Evolutionary conservation across 2,888 invertebrate species (phyloP), one percentile per base, ranked within the genome.

Genomic region (Blastobasis lacticolella): DNA sequence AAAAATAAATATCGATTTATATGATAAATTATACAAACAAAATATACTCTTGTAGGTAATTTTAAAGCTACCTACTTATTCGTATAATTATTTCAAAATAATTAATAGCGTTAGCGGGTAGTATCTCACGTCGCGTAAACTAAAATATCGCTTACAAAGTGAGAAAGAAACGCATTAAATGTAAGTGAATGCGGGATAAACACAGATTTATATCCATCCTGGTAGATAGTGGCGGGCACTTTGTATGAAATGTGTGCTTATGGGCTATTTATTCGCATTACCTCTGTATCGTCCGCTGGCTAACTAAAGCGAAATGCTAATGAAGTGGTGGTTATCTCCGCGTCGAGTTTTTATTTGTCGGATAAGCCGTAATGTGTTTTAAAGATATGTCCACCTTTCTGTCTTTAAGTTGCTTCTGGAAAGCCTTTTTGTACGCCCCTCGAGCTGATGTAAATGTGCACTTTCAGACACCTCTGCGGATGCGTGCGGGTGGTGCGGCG

Each of bases 331-430:
- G 69, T 71, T 76, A 77, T 76, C 69, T 65, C 61, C 56, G 56
- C 50, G 38, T 60, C 60, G 55, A 61, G 65, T 69, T 75, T 76
- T 77, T 75, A 77, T 76, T 74, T 71, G 64, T 67, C 59, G 64
- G 69, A 77, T 76, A 77, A 72, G 64, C 62, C 63, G 73, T 75
- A 74, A 78, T 76, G 75, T 75, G 67, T 75, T 77, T 74, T 63
- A 66, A 67, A 73, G 71, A 75, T 76, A 77, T 67, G 68, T 69
- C 64, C 66, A 60, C 64, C 60, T 66, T 69, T 66, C 64, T 68
- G 64, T 67, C 68, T 67, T 65, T 62, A 71, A 69, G 65, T 64
- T 61, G 64, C 63, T 63, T 62, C 59, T 48, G 57, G 45, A 54
- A 59, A 56, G 23, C 59, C 53, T 50, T 62, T 71, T 66, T 57